phyloP scores from a whole-genome alignment of 1,140 invertebrate genomes.

The Alviniconcha marisindica region DNA sequence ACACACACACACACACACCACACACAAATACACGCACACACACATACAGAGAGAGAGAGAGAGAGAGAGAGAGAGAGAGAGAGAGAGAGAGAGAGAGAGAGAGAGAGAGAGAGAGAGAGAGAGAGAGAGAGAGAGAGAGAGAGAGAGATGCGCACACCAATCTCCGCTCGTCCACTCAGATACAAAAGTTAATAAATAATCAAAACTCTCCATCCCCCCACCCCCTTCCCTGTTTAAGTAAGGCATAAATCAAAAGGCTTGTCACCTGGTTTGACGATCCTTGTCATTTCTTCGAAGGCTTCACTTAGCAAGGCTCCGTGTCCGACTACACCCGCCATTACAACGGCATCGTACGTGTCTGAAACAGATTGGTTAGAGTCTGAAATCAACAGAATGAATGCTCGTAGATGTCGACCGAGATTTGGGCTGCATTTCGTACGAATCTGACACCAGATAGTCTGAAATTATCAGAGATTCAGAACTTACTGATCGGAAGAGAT shows the following conservation, averaged over 20 bases:
- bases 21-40: too few species aligned
- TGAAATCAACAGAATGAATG: too few species aligned
- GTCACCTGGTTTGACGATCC: conserved; percentile 30
- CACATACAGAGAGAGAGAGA: too few species aligned
- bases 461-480: too few species aligned
- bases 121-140: not conserved
- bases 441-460: too few species aligned
- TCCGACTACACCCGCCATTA: not conserved
- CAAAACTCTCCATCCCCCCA: not conserved
- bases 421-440: too few species aligned
- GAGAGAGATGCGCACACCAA: not conserved
- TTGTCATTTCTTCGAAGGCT: conserved; percentile 19
- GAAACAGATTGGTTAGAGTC: not conserved
- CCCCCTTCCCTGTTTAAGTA: too few species aligned
- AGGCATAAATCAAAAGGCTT: too few species aligned
- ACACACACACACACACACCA: too few species aligned
- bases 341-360: conserved; percentile 19
- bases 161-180: not conserved
- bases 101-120: not conserved
- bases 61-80: too few species aligned
- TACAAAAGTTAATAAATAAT: not conserved
- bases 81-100: not conserved
- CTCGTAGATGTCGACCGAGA: too few species aligned
- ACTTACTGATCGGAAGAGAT: too few species aligned
- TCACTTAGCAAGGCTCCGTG: conserved; percentile 6